phyloP scores from a whole-genome alignment of 2,113 vertebrate species.

The Leptobrachium ailaonicum region DNA sequence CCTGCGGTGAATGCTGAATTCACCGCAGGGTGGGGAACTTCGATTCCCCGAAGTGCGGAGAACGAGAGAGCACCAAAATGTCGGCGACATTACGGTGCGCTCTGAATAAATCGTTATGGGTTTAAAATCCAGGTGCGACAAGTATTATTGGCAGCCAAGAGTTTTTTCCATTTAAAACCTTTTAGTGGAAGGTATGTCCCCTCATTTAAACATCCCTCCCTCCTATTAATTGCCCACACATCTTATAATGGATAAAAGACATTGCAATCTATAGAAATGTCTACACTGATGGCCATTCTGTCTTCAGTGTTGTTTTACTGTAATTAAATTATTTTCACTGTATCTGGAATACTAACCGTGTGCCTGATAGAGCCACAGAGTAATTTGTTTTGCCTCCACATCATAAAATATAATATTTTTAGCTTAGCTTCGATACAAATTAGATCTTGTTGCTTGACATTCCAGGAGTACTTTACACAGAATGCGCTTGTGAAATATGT shows the following conservation, averaged over 20 bases:
- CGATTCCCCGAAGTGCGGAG: too few species aligned
- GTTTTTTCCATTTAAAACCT: slow-evolving; percentile 23
- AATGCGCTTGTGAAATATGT: neutral
- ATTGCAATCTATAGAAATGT: slow-evolving; percentile 6
- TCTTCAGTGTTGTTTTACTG: slow-evolving; percentile 7
- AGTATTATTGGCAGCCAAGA: neutral
- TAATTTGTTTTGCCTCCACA: neutral
- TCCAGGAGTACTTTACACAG: neutral
- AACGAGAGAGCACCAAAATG: too few species aligned
- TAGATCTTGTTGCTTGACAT: neutral
- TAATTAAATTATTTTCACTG: slow-evolving; percentile 17
- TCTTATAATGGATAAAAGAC: slow-evolving; percentile 18
- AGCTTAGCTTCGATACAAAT: slow-evolving; percentile 12
- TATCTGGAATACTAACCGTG: slow-evolving; percentile 18
- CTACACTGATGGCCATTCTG: slow-evolving; percentile 2
- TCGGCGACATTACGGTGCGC: too few species aligned
- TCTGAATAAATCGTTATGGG: too few species aligned
- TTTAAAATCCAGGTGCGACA: too few species aligned
- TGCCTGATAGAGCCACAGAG: neutral
- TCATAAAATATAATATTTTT: slow-evolving; percentile 1
- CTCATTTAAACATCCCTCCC: neutral
- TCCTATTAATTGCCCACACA: slow-evolving; percentile 6
- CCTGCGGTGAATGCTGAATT: too few species aligned
- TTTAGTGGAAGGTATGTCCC: neutral
- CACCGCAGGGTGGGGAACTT: too few species aligned